phyloP scores from a whole-genome alignment of 2,888 invertebrate species.

The Platycheirus albimanus region DNA sequence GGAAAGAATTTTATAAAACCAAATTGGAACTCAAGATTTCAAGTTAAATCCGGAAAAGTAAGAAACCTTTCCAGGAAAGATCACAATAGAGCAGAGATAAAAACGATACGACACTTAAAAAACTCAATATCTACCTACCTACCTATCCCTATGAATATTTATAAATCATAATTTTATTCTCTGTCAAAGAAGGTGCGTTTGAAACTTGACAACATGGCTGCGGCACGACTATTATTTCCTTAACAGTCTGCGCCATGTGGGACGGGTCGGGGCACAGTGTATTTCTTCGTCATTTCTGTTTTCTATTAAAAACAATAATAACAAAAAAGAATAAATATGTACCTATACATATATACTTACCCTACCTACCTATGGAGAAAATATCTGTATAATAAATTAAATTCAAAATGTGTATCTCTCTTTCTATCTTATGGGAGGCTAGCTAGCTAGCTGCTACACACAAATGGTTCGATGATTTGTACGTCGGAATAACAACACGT shows the following conservation, averaged over 20 bases:
- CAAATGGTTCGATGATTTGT: constrained; percentile 70
- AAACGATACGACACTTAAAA: no score
- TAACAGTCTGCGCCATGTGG: constrained; percentile 15
- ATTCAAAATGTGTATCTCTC: constrained; percentile 50
- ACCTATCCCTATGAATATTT: not conserved
- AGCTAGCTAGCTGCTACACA: constrained; percentile 3
- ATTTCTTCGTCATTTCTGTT: constrained; percentile 57
- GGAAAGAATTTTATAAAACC: no score
- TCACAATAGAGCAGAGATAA: constrained; percentile 22
- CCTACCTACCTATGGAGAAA: constrained; percentile 16
- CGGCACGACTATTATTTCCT: constrained; percentile 56
- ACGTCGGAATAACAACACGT: constrained; percentile 71
- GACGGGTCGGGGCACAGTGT: not conserved
- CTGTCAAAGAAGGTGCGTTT: constrained; percentile 27
- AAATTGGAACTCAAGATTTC: no score
- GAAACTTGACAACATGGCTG: constrained; percentile 65
- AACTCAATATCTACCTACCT: not conserved
- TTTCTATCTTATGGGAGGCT: constrained; percentile 15
- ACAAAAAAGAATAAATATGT: not conserved
- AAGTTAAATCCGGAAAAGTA: constrained; percentile 53
- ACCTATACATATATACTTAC: not conserved
- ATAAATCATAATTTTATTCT: constrained; percentile 32
- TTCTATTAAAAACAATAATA: constrained; percentile 25
- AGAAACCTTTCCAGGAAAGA: constrained; percentile 37
- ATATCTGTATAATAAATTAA: constrained; percentile 48